A percentile compares a stretch with the other conserved stretches of the same genome.
Evolutionary conservation across 2,797 vertebrate genomes (phyloP).

Genomic region (Anniella stebbinsi): DNA sequence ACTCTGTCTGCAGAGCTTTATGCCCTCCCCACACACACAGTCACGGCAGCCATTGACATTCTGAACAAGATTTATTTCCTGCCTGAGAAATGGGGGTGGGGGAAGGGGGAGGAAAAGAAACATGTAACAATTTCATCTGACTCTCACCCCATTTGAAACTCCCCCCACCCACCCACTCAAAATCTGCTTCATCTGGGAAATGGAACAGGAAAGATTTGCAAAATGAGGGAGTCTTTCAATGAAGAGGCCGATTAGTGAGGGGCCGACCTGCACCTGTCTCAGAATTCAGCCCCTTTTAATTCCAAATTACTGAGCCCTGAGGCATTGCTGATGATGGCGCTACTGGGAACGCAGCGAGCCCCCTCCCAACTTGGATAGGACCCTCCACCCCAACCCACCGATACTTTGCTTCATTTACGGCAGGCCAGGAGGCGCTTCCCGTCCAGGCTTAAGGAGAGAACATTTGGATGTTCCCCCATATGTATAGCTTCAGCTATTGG

Average conservation of each 20-base stretch:
- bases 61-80: background rate
- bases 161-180: background rate
- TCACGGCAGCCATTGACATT: slow-evolving; percentile 15
- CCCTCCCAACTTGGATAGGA: background rate
- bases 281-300: background rate
- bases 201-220: too few relatives aligned
- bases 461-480: too few relatives aligned
- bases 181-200: background rate
- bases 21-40: background rate
- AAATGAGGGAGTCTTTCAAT: too few relatives aligned
- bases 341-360: background rate
- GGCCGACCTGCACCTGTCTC: too few relatives aligned
- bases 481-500: too few relatives aligned
- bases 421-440: background rate
- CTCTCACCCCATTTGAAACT: background rate
- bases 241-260: fast-evolving
- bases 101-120: background rate
- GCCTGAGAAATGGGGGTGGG: background rate
- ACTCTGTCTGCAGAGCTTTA: slow-evolving; percentile 5
- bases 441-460: background rate
- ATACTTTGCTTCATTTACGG: background rate
- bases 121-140: background rate
- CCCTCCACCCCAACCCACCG: background rate
- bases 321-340: too few relatives aligned
- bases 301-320: background rate